Evolutionary conservation across 64 coral and sea anemone species (phyloP).

Genomic region (Montipora cactus): DNA sequence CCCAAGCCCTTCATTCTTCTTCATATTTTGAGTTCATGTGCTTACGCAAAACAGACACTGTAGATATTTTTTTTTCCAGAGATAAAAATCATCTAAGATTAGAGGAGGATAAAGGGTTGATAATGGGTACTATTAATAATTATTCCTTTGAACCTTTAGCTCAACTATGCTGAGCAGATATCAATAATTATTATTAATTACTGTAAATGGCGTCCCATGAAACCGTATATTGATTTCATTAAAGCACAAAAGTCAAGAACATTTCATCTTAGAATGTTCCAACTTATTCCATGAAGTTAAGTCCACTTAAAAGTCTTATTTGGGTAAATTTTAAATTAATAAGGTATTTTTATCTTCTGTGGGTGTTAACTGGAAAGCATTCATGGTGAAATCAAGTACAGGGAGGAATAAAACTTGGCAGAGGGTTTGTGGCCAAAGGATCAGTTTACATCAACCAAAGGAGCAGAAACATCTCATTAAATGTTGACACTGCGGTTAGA

Average conservation of each 20-base stretch:
- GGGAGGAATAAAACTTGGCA: too few species aligned
- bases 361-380: too few species aligned
- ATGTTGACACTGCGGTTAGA: background rate
- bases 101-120: constrained; percentile 6
- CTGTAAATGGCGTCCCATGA: too few species aligned
- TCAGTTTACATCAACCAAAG: too few species aligned
- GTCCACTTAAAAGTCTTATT: background rate
- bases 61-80: background rate
- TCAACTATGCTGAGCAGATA: too few species aligned
- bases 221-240: background rate
- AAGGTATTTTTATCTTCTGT: too few species aligned
- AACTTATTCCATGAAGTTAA: constrained; percentile 7
- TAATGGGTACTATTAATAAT: too few species aligned
- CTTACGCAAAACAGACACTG: background rate
- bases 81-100: background rate
- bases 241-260: background rate
- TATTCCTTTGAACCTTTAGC: too few species aligned
- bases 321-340: background rate
- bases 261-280: background rate
- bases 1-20: background rate
- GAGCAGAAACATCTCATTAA: background rate
- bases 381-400: too few species aligned
- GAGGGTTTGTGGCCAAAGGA: too few species aligned
- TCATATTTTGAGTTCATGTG: background rate
- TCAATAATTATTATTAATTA: too few species aligned